Percentiles rank a stretch among this genome's conserved stretches.
Evolutionary conservation across 2,113 vertebrate genomes (phyloP).

Genomic region (Paradoxurus hermaphroditus): DNA sequence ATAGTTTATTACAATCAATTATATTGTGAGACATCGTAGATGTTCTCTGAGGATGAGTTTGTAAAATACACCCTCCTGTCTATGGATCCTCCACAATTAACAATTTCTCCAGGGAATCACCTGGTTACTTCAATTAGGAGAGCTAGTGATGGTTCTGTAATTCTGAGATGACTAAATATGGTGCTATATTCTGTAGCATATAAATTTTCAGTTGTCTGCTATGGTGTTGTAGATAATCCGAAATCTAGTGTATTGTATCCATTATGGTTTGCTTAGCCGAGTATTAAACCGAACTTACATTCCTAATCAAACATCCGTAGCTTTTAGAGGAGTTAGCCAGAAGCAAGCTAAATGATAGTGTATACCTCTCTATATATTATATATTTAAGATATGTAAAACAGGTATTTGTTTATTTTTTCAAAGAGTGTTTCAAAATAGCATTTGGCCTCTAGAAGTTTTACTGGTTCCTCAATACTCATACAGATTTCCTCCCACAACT

Average conservation of each 20-base stretch:
- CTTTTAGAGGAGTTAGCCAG: background rate
- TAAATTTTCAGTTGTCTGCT: background rate
- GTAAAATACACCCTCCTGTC: slow-evolving; percentile 46
- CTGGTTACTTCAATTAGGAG: slow-evolving; percentile 62
- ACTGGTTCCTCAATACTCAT: background rate
- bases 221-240: background rate
- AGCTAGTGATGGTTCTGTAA: background rate
- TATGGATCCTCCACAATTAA: slow-evolving; percentile 58
- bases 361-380: background rate
- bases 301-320: background rate
- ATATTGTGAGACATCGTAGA: slow-evolving; percentile 27
- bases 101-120: slow-evolving; percentile 54
- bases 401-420: background rate
- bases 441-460: background rate
- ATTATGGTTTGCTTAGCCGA: background rate
- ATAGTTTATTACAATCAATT: slow-evolving; percentile 67
- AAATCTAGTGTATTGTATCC: background rate
- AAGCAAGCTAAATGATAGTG: background rate
- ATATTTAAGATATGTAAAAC: background rate
- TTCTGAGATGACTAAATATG: background rate
- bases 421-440: background rate
- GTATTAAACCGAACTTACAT: background rate
- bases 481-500: background rate
- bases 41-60: slow-evolving; percentile 60
- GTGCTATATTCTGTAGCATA: background rate